Conservation (phyloP, 2,113 vertebrate genomes). For the Leucopsar rothschildi region DNA sequence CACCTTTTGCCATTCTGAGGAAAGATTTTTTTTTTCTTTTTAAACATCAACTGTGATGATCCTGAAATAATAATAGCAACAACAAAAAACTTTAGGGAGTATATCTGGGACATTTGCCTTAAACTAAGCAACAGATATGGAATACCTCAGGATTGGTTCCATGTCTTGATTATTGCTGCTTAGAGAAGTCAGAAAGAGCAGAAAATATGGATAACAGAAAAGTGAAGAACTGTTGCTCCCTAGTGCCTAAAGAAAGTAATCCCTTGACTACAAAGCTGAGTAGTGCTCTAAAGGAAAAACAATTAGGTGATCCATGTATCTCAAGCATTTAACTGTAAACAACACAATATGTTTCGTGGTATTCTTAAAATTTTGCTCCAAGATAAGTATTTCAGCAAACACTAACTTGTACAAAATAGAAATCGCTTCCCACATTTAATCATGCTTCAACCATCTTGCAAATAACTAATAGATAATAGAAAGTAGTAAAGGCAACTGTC, state of each 20-base stretch:
- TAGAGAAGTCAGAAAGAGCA: neutral
- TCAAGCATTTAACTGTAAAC: neutral
- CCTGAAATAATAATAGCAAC: neutral
- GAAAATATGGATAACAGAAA: neutral
- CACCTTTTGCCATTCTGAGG: neutral
- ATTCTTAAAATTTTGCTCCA: neutral
- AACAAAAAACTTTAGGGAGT: neutral
- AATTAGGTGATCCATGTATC: neutral
- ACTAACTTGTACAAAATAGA: neutral
- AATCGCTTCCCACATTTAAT: neutral
- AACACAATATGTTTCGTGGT: neutral
- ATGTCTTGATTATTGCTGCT: neutral
- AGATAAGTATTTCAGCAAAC: neutral
- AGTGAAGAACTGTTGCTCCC: conserved; percentile 37
- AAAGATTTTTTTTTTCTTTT: neutral
- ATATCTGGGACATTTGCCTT: neutral
- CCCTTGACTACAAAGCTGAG: neutral
- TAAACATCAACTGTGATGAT: neutral
- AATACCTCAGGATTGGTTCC: neutral
- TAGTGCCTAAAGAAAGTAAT: neutral
- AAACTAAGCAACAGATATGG: neutral
- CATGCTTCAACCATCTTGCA: neutral
- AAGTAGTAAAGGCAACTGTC: neutral
- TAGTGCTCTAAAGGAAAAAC: neutral
- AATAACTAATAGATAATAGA: neutral